Conservation (phyloP, 2,888 invertebrate species). For the Eupithecia subumbrata region DNA sequence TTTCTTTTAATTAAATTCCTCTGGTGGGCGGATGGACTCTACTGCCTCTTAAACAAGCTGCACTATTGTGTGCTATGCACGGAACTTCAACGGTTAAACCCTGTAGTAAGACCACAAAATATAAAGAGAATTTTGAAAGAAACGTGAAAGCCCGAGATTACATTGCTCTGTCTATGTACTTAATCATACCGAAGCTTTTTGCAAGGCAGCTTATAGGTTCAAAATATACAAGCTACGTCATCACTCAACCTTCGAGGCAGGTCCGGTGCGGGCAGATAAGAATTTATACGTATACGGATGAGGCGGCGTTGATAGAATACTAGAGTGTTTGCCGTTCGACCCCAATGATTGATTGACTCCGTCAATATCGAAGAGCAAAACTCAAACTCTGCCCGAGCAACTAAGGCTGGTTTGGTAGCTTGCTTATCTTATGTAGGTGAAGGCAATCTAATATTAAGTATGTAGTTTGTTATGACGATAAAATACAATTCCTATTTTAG, state of each 20-base stretch:
- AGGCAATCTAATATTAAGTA: constrained; percentile 6
- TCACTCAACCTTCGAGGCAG: constrained; percentile 69
- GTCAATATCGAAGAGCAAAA: constrained; percentile 58
- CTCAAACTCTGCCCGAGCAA: constrained; percentile 47
- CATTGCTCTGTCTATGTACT: constrained; percentile 43
- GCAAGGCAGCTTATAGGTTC: constrained; percentile 54
- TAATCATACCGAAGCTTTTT: constrained; percentile 51
- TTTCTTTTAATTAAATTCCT: constrained; percentile 67
- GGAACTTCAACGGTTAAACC: constrained; percentile 22
- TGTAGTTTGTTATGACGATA: constrained; percentile 16
- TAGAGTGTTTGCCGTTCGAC: constrained; percentile 63
- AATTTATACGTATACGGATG: constrained; percentile 73
- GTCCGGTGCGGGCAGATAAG: constrained; percentile 70
- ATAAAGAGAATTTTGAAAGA: constrained; percentile 35
- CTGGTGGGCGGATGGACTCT: constrained; percentile 39
- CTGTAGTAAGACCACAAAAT: constrained; percentile 4
- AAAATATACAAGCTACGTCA: constrained; percentile 69
- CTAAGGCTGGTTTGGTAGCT: constrained; percentile 2
- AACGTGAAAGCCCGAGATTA: constrained; percentile 22
- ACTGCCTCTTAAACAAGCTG: constrained; percentile 37
- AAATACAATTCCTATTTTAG: constrained; percentile 34
- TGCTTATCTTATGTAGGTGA: constrained; percentile 12
- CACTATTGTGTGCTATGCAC: constrained; percentile 33
- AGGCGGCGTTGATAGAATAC: constrained; percentile 74
- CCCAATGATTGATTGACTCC: constrained; percentile 74